Conservation (phyloP, 2,888 invertebrate species). For the Podotricha telesiphe region DNA sequence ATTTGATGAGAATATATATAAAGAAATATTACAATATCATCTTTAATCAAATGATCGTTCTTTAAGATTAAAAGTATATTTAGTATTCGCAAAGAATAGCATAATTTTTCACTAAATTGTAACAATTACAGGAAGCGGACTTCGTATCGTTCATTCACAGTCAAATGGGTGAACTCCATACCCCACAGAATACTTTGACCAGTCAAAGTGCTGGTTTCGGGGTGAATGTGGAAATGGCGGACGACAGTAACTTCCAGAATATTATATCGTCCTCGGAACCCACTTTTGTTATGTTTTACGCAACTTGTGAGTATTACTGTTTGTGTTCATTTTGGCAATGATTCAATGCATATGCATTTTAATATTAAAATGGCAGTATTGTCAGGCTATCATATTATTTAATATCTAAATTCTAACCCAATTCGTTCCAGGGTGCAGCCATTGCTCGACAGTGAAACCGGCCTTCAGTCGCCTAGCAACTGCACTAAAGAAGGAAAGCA, state of each 20-base stretch:
- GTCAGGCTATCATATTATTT: too few species aligned
- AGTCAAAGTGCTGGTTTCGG: constrained; percentile 72
- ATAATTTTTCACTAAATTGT: neutral
- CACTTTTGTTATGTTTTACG: constrained; percentile 90
- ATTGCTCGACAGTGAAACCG: constrained; percentile 88
- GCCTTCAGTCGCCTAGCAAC: constrained; percentile 85
- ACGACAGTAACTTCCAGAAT: constrained; percentile 84
- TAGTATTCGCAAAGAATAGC: neutral
- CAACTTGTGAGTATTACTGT: constrained; percentile 84
- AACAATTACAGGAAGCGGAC: constrained; percentile 82
- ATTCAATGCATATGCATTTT: neutral
- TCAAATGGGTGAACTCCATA: constrained; percentile 54
- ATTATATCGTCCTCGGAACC: constrained; percentile 84
- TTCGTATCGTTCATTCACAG: constrained; percentile 86
- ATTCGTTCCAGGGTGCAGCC: constrained; percentile 86
- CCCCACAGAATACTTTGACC: constrained; percentile 51
- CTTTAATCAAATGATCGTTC: too few species aligned
- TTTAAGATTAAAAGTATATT: too few species aligned
- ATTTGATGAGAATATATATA: too few species aligned
- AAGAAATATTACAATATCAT: neutral
- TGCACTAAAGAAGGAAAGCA: constrained; percentile 67
- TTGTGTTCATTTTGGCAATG: too few species aligned
- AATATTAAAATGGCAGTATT: too few species aligned
- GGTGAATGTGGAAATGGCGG: constrained; percentile 75
- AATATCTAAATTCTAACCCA: neutral